Base-by-base conservation (phyloP, 2,797 vertebrate genomes). In the Oceanodroma leucorhoa region DNA sequence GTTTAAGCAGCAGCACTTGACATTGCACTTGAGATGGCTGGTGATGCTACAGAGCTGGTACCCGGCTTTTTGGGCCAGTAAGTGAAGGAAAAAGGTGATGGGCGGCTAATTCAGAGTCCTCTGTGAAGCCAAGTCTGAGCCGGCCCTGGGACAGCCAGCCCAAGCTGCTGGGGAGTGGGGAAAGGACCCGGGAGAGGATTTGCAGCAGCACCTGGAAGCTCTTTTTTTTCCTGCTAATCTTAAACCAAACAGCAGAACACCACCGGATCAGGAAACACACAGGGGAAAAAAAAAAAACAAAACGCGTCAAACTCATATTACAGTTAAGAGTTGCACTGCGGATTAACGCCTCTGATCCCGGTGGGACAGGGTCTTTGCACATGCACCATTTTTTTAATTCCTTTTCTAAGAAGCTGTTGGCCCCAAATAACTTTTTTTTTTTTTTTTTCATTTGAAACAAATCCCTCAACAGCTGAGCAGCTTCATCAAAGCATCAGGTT, bases 281-380 rank as follows among this genome's bases (percentile, higher is more conserved):
- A 17, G 0, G 12, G 70, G 78, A 71, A 46, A 5, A 23, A 30
- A 23, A 30, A 66, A 36, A 54, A 2, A 10, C 2, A 36, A 54
- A 2, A 10, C 2, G 9, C 3, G 0, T 2, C 36, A 14, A 72
- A 34, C 60, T 79, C 29, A 2, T 3, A 7, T 30, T 21, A 6
- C 61, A 84, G 58, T 3, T 53, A 20, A 19, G 58, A 45, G 65
- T 6, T 1, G 15, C 2, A 2, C 2, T 1, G 26, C 2, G 14
- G 76, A 87, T 79, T 69, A 69, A 70, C 17, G 24, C 46, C 50
- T 46, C 54, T 3, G 22, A 46, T 53, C 92, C 88, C 1, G 3
- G 51, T 5, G 34, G 66, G 53, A 71, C 1, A 0, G 34, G 48
- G 45, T 29, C 61, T 58, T 10, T n/a, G 79, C 34, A 22, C 48